Percentiles rank a stretch among this genome's conserved stretches.
phyloP scores from a whole-genome alignment of 1,140 invertebrate species.

The Drosophila santomea region DNA sequence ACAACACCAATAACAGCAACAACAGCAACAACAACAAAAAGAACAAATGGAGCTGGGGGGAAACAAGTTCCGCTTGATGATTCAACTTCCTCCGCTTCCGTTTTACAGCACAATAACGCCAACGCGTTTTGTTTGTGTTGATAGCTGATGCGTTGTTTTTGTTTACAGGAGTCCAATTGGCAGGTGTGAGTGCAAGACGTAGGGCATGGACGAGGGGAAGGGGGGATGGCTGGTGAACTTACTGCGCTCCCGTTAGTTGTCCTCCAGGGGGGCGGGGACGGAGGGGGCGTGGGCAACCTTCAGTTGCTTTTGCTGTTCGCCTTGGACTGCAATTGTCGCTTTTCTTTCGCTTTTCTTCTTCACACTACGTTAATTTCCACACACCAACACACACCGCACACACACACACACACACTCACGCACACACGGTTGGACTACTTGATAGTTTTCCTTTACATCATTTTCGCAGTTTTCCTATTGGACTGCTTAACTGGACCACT shows the following conservation, averaged over 20 bases:
- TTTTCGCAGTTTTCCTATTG: slow-evolving; percentile 18
- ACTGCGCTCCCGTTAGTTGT: slow-evolving; percentile 28
- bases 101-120: slow-evolving; percentile 10
- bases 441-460: slow-evolving; percentile 52
- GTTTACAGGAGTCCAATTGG: slow-evolving; percentile 56
- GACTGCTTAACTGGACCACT: not conserved
- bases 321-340: slow-evolving; percentile 57
- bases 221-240: slow-evolving; percentile 2
- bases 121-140: slow-evolving; percentile 46
- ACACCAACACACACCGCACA: slow-evolving; percentile 49
- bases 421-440: slow-evolving; percentile 33
- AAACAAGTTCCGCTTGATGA: slow-evolving; percentile 78
- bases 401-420: slow-evolving; percentile 11
- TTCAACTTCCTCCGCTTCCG: slow-evolving; percentile 67
- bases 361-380: slow-evolving; percentile 75
- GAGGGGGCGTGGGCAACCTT: slow-evolving; percentile 24
- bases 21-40: slow-evolving; percentile 25
- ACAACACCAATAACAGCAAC: slow-evolving; percentile 17
- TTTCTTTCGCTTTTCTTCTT: slow-evolving; percentile 58
- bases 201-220: not conserved
- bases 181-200: not conserved
- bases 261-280: slow-evolving; percentile 6
- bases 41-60: slow-evolving; percentile 41
- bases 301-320: slow-evolving; percentile 41
- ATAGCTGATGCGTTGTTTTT: slow-evolving; percentile 49